Base-by-base conservation (phyloP, 1,140 invertebrate species). In the Drosophila santomea region DNA sequence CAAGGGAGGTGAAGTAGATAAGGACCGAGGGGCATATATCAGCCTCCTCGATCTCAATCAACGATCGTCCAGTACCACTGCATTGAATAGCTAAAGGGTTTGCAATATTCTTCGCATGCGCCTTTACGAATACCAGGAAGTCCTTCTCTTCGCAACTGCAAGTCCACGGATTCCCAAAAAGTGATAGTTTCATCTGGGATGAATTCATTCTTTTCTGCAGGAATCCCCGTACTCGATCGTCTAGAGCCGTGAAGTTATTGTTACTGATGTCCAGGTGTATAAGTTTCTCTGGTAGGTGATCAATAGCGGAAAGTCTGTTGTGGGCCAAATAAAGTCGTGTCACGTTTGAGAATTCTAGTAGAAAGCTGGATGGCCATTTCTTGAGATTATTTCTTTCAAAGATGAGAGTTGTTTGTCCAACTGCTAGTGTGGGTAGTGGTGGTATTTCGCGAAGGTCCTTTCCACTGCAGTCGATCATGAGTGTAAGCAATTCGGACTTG, bases 1-100 rank as follows among this genome's bases (percentile, higher is more conserved):
- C 10, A 2, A 69, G 23, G 35, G 60, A 20, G 1, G 50, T 43
- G 11, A 47, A 66, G n/a, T 66, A 54, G 15, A 63, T 28, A 2
- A 45, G 14, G 41, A 32, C 35, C 3, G 66, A 69, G 10, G 66
- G 66, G 6, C 66, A 69, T 15, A 69, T 12, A 5, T 69, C 41
- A 10, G 12, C 15, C 48, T 69, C 66, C 15, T 69, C 61, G 4
- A 54, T 8, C 15, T 62, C 50, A 14, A 47, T 38, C 12, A 66
- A 15, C 2, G 35, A 41, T 28, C 20, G n/a, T 1, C 43, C 43
- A 1, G 43, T 12, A 15, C 20, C 35, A 4, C 12, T 11, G 4
- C 62, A 66, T 7, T 20, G 1, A 7, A 62, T 8, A 4, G 20
- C 11, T 6, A 20, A 45, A 0, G 58, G 11, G 14, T 66, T 36